phyloP scores from a whole-genome alignment of 2,797 vertebrate genomes.

The Nasua narica region DNA sequence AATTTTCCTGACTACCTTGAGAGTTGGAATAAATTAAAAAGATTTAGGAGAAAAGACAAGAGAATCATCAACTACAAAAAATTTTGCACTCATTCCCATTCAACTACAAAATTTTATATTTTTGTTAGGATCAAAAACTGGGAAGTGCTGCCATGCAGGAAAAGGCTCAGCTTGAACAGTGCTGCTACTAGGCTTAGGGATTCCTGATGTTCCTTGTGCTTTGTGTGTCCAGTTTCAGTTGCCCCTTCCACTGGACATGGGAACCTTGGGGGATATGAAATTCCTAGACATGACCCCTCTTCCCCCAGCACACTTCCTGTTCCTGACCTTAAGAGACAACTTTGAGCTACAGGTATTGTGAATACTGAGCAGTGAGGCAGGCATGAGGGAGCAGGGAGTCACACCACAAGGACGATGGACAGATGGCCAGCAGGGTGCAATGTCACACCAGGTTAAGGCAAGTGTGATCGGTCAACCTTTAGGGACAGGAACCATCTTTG shows the following conservation, averaged over 20 bases:
- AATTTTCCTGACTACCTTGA: neutral
- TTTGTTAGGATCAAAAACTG: neutral
- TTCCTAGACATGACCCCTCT: accelerated
- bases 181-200: neutral
- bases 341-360: neutral
- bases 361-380: neutral
- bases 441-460: neutral
- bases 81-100: neutral
- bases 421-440: neutral
- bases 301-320: neutral
- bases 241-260: neutral
- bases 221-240: too few species aligned
- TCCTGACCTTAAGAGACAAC: neutral
- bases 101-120: neutral
- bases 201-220: accelerated
- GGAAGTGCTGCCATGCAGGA: neutral
- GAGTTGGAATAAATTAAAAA: neutral
- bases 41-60: neutral
- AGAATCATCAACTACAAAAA: neutral
- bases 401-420: neutral
- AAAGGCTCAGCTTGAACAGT: too few species aligned
- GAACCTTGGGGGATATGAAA: neutral
- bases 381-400: neutral
- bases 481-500: neutral
- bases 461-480: neutral